phyloP scores from a whole-genome alignment of 2,888 invertebrate genomes.

The Hydrotaea diabolus region DNA sequence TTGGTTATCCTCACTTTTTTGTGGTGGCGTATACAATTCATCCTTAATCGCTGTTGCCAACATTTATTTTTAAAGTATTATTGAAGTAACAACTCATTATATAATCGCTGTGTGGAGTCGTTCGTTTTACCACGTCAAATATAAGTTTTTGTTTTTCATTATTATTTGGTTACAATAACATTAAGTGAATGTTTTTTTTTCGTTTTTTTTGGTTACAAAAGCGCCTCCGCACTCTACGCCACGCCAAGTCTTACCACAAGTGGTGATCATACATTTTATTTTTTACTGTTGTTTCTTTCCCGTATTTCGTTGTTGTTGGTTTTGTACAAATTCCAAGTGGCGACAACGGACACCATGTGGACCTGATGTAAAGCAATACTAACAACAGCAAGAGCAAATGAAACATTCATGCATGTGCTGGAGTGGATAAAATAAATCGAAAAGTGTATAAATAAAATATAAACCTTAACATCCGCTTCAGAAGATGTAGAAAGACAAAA shows the following conservation, averaged over 20 bases:
- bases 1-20: background rate
- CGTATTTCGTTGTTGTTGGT: background rate
- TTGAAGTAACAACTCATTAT: slow-evolving; percentile 11
- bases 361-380: slow-evolving; percentile 32
- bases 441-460: slow-evolving; percentile 30
- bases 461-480: slow-evolving; percentile 46
- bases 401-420: slow-evolving; percentile 29
- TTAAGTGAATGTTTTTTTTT: slow-evolving; percentile 35
- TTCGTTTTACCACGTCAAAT: slow-evolving; percentile 38
- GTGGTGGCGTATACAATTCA: slow-evolving; percentile 34
- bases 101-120: slow-evolving; percentile 28
- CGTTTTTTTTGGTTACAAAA: slow-evolving; percentile 41
- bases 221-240: slow-evolving; percentile 33
- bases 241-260: background rate
- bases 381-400: background rate
- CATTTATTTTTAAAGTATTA: slow-evolving; percentile 13
- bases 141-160: background rate
- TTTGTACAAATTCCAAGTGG: slow-evolving; percentile 20
- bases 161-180: slow-evolving; percentile 26
- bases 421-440: slow-evolving; percentile 27
- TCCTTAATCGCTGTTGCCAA: slow-evolving; percentile 6
- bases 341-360: slow-evolving; percentile 33
- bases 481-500: slow-evolving; percentile 22
- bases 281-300: background rate
- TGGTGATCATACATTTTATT: background rate